phyloP scores from a whole-genome alignment of 2,888 invertebrate species.

The Zaprionus lineosus region DNA sequence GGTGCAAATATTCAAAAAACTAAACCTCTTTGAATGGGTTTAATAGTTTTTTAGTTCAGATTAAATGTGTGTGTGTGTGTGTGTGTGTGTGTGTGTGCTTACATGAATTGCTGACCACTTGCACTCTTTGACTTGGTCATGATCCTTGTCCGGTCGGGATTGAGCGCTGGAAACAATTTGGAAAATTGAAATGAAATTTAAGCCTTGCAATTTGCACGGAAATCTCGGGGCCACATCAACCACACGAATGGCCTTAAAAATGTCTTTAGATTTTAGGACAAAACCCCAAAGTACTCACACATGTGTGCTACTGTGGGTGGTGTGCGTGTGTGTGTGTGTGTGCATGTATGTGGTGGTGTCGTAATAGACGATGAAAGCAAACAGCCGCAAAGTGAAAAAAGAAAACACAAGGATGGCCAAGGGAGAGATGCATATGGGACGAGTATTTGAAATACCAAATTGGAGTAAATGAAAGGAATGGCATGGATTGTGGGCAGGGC shows the following conservation, averaged over 20 bases:
- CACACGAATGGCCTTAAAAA: conserved; percentile 68
- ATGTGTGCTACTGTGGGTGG: not conserved
- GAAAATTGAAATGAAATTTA: conserved; percentile 71
- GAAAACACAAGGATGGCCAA: conserved; percentile 50
- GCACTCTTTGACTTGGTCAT: conserved; percentile 31
- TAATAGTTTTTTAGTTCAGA: not conserved
- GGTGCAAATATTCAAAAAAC: too few relatives aligned
- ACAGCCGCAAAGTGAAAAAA: conserved; percentile 46
- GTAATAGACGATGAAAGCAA: conserved; percentile 71
- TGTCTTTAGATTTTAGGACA: conserved; percentile 58
- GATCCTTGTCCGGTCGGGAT: conserved; percentile 21
- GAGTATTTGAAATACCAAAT: conserved; percentile 53
- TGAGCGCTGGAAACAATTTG: conserved; percentile 49
- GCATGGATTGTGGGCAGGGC: not conserved
- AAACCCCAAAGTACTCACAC: conserved; percentile 25
- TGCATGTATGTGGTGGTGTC: conserved; percentile 56
- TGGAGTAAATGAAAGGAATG: conserved; percentile 45
- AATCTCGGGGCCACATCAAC: conserved; percentile 58
- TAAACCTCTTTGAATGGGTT: too few relatives aligned
- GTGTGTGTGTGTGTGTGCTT: not conserved
- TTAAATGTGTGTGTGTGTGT: not conserved
- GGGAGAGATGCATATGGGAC: conserved; percentile 36
- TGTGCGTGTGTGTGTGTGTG: conserved; percentile 1
- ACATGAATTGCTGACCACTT: conserved; percentile 43
- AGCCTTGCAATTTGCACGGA: conserved; percentile 71